phyloP scores from a whole-genome alignment of 2,113 vertebrate genomes.

The Synodontis membranacea region DNA sequence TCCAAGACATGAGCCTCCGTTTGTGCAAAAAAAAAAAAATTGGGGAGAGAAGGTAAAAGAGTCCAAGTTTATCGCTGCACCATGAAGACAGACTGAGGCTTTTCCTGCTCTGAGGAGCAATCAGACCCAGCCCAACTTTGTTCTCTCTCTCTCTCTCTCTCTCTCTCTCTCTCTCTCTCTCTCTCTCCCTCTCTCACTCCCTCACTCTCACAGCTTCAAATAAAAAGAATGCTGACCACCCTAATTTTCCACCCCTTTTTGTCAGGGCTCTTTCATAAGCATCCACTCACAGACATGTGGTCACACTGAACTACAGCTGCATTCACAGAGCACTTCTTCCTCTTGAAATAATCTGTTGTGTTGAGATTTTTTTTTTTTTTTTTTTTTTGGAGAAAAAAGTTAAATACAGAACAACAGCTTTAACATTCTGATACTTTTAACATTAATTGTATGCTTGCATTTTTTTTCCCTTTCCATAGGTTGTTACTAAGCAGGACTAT shows the following conservation, averaged over 20 bases:
- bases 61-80: slow-evolving; percentile 70
- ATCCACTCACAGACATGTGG: slow-evolving; percentile 69
- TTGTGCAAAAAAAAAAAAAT: slow-evolving; percentile 56
- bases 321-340: slow-evolving; percentile 59
- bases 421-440: not conserved
- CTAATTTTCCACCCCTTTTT: slow-evolving; percentile 78
- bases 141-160: slow-evolving; percentile 9
- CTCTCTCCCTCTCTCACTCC: slow-evolving; percentile 56
- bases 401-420: not conserved
- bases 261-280: slow-evolving; percentile 73
- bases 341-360: slow-evolving; percentile 3
- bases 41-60: slow-evolving; percentile 56
- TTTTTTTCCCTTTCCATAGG: slow-evolving; percentile 9
- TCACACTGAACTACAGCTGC: slow-evolving; percentile 68
- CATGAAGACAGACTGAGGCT: slow-evolving; percentile 69
- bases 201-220: slow-evolving; percentile 74
- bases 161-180: slow-evolving; percentile 60
- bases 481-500: slow-evolving; percentile 61
- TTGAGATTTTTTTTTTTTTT: not conserved
- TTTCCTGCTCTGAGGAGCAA: slow-evolving; percentile 71
- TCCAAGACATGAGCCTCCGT: slow-evolving; percentile 73
- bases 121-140: slow-evolving; percentile 75
- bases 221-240: slow-evolving; percentile 78
- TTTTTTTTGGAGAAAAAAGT: not conserved
- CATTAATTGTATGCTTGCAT: slow-evolving; percentile 22